Evolutionary conservation across 1,140 invertebrate species (phyloP).

Genomic region (Araneus ventricosus): DNA sequence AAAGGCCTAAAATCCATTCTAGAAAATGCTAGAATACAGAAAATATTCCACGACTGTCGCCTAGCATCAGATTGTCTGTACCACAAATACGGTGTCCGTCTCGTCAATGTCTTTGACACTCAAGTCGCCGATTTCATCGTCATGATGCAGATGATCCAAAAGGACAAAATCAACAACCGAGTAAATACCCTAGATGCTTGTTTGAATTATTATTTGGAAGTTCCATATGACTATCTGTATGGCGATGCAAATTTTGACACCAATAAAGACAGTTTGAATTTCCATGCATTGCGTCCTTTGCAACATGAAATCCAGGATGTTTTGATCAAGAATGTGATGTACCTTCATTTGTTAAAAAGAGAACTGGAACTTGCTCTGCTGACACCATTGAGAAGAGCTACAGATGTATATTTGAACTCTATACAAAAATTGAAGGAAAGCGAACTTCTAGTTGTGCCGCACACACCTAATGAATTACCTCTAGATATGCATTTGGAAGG

Average conservation of each 20-base stretch:
- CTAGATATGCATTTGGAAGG: not conserved
- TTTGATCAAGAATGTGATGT: slow-evolving; percentile 26
- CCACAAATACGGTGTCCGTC: not conserved
- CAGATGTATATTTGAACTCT: not conserved
- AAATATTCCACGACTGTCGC: slow-evolving; percentile 43
- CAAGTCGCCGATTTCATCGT: not conserved
- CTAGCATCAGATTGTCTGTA: not conserved
- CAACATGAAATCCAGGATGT: not conserved
- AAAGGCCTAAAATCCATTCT: slow-evolving; percentile 36
- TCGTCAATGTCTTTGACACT: slow-evolving; percentile 47
- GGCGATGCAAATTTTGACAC: not conserved
- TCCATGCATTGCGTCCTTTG: not conserved
- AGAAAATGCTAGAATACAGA: not conserved
- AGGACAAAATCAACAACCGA: not conserved
- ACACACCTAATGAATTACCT: not conserved
- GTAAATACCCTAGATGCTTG: slow-evolving; percentile 30
- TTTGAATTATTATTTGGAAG: not conserved
- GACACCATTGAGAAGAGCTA: not conserved
- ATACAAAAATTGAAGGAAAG: not conserved
- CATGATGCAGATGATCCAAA: not conserved
- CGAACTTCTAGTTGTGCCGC: not conserved
- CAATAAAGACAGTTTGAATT: not conserved
- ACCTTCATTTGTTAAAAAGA: not conserved
- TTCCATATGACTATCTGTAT: slow-evolving; percentile 24
- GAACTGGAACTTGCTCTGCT: not conserved